Evolutionary conservation across 2,113 vertebrate genomes (phyloP), one percentile per base, ranked within the genome.

Genomic region (Oncorhynchus gorbuscha): DNA sequence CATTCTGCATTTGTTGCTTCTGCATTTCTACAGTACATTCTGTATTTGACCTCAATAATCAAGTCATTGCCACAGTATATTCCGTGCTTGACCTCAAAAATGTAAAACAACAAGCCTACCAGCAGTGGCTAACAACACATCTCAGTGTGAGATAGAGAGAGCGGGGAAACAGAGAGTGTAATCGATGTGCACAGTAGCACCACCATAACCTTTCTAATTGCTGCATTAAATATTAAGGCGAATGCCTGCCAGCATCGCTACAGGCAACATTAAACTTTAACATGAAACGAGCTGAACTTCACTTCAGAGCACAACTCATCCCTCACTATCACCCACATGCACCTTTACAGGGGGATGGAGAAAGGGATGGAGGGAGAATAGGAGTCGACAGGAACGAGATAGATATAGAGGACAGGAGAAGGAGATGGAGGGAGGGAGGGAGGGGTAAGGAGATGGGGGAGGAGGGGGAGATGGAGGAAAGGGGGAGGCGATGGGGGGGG

Each of bases 221-320:
- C 65, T 67, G 65, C 65, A 67, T 67, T 67, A 67, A 67, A 67
- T 30, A 67, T 67, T 28, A 26, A 67, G 65, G 26, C 5, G 65
- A 30, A 67, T 30, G 24, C 28, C 65, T 32, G 28, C 5, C 12
- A 67, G 65, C 28, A 12, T 67, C 12, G 28, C 65, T 67, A 28
- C 26, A 26, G 65, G 24, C 65, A 67, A 67, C 65, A 67, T 67
- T 67, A 67, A 67, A 67, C 65, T 67, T 67, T 67, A 67, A 67
- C 65, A 67, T 30, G 28, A 30, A 65, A 26, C n/a, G 62, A 65
- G 3, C n/a, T 24, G 62, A 26, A 65, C 24, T 58, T 20, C 51
- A 58, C 51, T 58, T 16, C 51, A 58, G 51, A 58, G 9, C 62
- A 65, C 62, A 65, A 24, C n/a, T 65, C 62, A 62, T 62, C 18